Percentiles rank a stretch among this genome's conserved stretches.
Conservation (phyloP, 2,113 vertebrate genomes). For the Diadophis punctatus region DNA sequence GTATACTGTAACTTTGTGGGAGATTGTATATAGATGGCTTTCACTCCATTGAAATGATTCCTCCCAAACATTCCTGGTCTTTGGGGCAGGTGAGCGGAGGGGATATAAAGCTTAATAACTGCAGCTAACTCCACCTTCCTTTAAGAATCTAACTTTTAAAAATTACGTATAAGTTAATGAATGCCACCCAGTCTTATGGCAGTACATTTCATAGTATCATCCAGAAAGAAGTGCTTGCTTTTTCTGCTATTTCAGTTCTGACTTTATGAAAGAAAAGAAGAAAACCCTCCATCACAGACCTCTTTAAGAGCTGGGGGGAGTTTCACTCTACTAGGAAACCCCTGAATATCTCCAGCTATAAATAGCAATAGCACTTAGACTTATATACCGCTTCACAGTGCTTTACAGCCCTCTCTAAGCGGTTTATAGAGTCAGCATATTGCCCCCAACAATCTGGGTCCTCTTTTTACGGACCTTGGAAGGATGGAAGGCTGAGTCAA, state of each 20-base stretch:
- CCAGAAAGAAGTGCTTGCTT: background rate
- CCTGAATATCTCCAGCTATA: too few relatives aligned
- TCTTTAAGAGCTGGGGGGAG: background rate
- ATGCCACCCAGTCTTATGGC: background rate
- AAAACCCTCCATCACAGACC: background rate
- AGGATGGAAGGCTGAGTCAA: too few relatives aligned
- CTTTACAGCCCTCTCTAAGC: too few relatives aligned
- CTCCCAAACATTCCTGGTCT: background rate
- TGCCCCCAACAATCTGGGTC: too few relatives aligned
- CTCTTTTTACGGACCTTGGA: too few relatives aligned
- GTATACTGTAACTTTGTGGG: background rate
- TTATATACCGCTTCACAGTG: too few relatives aligned
- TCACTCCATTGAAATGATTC: background rate
- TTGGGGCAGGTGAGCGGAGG: background rate
- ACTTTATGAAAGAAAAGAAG: background rate
- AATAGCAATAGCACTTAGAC: too few relatives aligned
- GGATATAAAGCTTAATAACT: background rate
- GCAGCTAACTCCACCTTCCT: background rate
- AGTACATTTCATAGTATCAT: background rate
- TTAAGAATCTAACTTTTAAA: background rate
- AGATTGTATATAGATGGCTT: background rate
- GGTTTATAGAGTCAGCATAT: too few relatives aligned
- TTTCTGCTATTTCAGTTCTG: background rate
- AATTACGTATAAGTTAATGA: background rate
- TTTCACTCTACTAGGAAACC: background rate